Evolutionary conservation across 1,140 invertebrate genomes (phyloP).

Genomic region (Drosophila truncata): DNA sequence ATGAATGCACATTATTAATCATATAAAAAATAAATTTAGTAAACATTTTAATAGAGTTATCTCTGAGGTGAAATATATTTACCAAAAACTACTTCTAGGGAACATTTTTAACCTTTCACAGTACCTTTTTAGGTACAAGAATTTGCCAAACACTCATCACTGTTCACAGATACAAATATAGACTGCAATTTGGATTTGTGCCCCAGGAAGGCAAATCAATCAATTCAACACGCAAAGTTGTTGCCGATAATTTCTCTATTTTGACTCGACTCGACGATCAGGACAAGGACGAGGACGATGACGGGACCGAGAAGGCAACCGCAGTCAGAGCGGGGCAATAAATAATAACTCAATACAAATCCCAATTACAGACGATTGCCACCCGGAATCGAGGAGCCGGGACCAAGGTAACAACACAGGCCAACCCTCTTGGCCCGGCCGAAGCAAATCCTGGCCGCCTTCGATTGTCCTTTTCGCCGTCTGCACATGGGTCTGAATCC

Average conservation of each 20-base stretch:
- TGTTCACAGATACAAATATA: conserved; percentile 41
- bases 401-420: conserved; percentile 45
- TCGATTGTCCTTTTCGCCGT: conserved; percentile 75
- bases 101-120: background rate
- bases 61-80: too few relatives aligned
- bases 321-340: conserved; percentile 53
- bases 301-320: background rate
- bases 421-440: conserved; percentile 48
- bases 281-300: conserved; percentile 5
- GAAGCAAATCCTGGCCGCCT: conserved; percentile 65
- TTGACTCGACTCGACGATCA: conserved; percentile 49
- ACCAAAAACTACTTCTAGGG: background rate
- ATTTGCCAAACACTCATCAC: background rate
- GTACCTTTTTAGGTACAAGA: background rate
- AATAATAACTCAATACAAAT: conserved; percentile 85
- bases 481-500: conserved; percentile 21
- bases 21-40: background rate
- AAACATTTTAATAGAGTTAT: background rate
- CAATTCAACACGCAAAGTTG: conserved; percentile 80
- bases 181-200: conserved; percentile 45
- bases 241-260: conserved; percentile 81
- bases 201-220: conserved; percentile 68
- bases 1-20: background rate
- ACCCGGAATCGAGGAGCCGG: conserved; percentile 56
- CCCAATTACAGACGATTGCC: conserved; percentile 80